Evolutionary conservation across 2,797 vertebrate species (phyloP), one percentile per base, ranked within the genome.

Genomic region (Protosalanx chinensis): DNA sequence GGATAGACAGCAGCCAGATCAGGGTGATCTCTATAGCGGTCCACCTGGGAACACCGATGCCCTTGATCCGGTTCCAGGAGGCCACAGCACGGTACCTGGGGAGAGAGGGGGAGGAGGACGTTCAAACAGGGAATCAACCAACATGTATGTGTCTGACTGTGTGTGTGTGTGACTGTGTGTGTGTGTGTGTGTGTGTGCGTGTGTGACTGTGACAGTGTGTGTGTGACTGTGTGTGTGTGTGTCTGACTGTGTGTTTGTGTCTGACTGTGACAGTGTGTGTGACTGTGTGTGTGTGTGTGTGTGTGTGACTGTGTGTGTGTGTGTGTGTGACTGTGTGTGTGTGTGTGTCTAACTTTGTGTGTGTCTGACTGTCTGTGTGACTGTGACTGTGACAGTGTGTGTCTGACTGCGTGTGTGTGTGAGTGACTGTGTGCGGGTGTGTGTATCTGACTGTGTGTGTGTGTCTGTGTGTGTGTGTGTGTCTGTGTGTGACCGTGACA

Each of bases 1-100:
- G 73, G 77, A 97, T 90, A 0, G 97, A 98, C 77, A 96, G 51
- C 71, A 96, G 85, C 98, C 98, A 99, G 84, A 99, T 98, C 73
- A 98, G 86, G 12, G 92, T 87, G 74, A 99, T 98, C 91, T 96
- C 96, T 15, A 96, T 94, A 20, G 96, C 94, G 70, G 95, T 98
- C 94, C 95, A 97, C 86, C 93, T 97, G 0, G 98, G 94, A 82
- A 98, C 93, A 0, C 96, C 94, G 0, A 96, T 96, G 53, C 96
- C 95, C 92, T 98, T 97, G 86, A 98, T 96, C 7, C 94, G 93
- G 84, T 93, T 98, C 96, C 96, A 97, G 0, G 96, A 99, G 70
- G 95, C 95, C 67, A 98, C 97, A 0, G 97, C 97, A 66, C 97
- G 94, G 81, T 98, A 99, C 85, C 98, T 99, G 76, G 58, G 53